These are phyloP conservation scores for Lacerta agilis DNA, from an alignment of 2,797 vertebrate genomes.

Conservation along the genomic window DNA sequence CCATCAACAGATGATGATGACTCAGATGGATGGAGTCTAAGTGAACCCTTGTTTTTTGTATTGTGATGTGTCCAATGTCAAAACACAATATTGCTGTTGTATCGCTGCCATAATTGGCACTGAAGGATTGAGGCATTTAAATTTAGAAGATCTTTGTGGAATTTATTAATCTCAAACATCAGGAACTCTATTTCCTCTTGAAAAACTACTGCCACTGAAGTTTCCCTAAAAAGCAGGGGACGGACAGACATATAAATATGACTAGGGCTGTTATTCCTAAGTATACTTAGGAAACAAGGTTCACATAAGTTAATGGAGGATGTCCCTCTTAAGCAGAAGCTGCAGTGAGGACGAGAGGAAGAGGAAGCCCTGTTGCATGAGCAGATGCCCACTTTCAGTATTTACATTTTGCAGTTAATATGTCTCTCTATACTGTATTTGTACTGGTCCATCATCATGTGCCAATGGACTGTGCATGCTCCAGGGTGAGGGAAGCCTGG, in stretches of 20 bases:
- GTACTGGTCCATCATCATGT: too few species aligned
- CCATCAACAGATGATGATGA: too few species aligned
- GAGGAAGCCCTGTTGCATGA: too few species aligned
- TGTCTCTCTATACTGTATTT: too few species aligned
- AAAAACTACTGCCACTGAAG: not conserved
- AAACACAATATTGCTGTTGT: not conserved
- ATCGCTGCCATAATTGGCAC: not conserved
- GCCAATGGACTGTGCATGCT: too few species aligned
- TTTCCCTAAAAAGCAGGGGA: not conserved
- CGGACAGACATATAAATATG: not conserved
- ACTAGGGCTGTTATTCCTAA: not conserved
- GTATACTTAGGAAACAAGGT: not conserved
- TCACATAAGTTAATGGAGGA: not conserved
- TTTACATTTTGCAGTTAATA: not conserved
- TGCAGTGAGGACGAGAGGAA: too few species aligned
- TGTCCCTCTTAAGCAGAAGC: too few species aligned
- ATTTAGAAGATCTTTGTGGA: not conserved
- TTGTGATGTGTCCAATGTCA: not conserved
- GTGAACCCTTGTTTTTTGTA: not conserved
- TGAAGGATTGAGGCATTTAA: not conserved
- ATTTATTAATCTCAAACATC: slow-evolving; percentile 27
- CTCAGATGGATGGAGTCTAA: not conserved
- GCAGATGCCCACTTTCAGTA: not conserved
- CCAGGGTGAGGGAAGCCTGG: too few species aligned
- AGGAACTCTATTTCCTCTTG: not conserved